Percentiles rank a stretch among this genome's conserved stretches.
phyloP scores from a whole-genome alignment of 2,888 invertebrate species.

The Serripes groenlandicus region DNA sequence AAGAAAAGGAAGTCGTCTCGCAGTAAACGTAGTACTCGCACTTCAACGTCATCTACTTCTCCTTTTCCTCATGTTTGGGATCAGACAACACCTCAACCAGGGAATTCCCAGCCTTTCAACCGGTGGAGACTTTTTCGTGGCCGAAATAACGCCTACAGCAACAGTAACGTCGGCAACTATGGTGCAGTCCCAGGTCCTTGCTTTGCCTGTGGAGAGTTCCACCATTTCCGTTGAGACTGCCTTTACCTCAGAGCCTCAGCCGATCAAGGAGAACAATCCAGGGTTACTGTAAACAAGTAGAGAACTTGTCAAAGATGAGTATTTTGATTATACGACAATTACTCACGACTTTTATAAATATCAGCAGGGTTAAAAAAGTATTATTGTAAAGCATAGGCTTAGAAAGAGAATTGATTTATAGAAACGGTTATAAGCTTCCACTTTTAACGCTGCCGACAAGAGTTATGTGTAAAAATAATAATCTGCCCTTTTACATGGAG shows the following conservation, averaged over 20 bases:
- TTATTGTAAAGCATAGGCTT: slow-evolving; percentile 48
- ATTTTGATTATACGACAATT: slow-evolving; percentile 32
- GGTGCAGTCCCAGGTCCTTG: slow-evolving; percentile 39
- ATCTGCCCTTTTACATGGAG: slow-evolving; percentile 13
- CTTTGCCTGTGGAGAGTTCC: slow-evolving; percentile 37
- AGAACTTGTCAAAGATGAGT: slow-evolving; percentile 52
- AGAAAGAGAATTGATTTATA: slow-evolving; percentile 13
- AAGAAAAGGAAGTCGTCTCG: slow-evolving; percentile 7
- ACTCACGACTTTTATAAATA: slow-evolving; percentile 52
- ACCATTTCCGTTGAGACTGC: slow-evolving; percentile 37
- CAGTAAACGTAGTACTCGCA: background rate
- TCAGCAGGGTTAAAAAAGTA: slow-evolving; percentile 43
- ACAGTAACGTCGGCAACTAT: slow-evolving; percentile 1
- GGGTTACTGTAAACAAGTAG: background rate
- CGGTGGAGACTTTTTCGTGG: slow-evolving; percentile 4
- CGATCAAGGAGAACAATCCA: slow-evolving; percentile 9
- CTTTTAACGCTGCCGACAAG: slow-evolving; percentile 4
- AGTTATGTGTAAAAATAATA: slow-evolving; percentile 26
- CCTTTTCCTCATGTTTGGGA: no score
- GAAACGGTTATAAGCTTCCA: slow-evolving; percentile 34
- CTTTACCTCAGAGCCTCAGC: slow-evolving; percentile 22
- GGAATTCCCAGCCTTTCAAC: background rate
- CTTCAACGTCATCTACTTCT: no score
- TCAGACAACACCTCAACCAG: no score
- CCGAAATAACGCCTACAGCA: background rate